Conservation (phyloP, 2,797 vertebrate species). For the Diceros bicornis region DNA sequence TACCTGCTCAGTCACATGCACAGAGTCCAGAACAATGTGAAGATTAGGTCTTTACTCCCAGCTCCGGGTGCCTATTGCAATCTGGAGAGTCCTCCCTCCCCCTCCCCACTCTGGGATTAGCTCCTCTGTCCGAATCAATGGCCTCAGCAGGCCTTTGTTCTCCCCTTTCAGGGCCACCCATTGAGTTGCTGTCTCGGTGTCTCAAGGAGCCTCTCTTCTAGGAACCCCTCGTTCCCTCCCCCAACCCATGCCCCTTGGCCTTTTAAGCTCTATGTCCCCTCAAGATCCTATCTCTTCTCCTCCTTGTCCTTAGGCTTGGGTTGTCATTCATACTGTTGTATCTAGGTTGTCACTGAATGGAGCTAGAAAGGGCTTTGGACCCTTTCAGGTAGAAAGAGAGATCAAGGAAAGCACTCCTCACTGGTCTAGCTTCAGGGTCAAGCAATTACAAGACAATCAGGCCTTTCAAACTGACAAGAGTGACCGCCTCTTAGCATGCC, state of each 20-base stretch:
- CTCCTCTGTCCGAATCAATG: slow-evolving; percentile 54
- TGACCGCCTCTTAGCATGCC: slow-evolving; percentile 20
- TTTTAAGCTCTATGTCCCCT: slow-evolving; percentile 37
- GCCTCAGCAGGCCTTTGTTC: slow-evolving; percentile 43
- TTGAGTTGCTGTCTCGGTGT: slow-evolving; percentile 44
- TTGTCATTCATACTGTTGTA: slow-evolving; percentile 38
- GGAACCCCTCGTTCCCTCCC: neutral
- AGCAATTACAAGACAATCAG: slow-evolving; percentile 61
- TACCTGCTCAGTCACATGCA: slow-evolving; percentile 26
- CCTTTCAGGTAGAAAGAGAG: slow-evolving; percentile 43
- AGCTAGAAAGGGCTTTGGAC: slow-evolving; percentile 55
- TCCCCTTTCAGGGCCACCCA: slow-evolving; percentile 66
- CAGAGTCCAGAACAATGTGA: slow-evolving; percentile 24
- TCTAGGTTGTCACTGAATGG: neutral
- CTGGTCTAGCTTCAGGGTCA: slow-evolving; percentile 60
- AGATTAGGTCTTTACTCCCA: slow-evolving; percentile 42
- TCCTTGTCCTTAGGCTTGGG: slow-evolving; percentile 24
- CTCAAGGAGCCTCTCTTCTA: slow-evolving; percentile 51
- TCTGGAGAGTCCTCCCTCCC: neutral
- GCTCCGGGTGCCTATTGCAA: neutral
- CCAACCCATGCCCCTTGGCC: neutral
- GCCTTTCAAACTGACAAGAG: slow-evolving; percentile 59
- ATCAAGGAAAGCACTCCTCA: slow-evolving; percentile 56
- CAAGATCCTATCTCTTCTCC: neutral
- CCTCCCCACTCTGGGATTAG: neutral